Evolutionary conservation across 2,888 invertebrate species (phyloP), one percentile per base, ranked within the genome.

Genomic region (Dryocosmus kuriphilus): DNA sequence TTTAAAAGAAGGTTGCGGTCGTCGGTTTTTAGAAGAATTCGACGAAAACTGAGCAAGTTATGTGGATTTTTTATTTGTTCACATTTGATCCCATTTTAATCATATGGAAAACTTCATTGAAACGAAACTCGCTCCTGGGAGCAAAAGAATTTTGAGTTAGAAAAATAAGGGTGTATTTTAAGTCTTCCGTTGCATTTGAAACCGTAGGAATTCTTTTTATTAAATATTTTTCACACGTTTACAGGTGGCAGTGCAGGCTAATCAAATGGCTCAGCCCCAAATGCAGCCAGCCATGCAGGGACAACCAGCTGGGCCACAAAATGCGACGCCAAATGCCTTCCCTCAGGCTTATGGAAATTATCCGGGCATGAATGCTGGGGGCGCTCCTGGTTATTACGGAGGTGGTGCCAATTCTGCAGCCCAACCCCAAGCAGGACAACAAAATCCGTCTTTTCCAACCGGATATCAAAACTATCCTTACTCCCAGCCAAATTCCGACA

Each of bases 381-480:
- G 84, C 5, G 84, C 88, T 11, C 88, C 90, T n/a, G 89, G 88
- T 75, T 91, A 91, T 80, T 91, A 91, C 46, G 87, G 90, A 19
- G 84, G 89, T 6, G 87, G 87, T 41, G 88, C 89, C 57, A 89
- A 87, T 60, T 82, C 90, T 32, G 82, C 90, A 24, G 81, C 87
- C 38, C 90, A 90, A 79, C 88, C 87, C 35, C 90, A 88, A 80
- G 83, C 89, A 19, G 90, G 89, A 35, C 91, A 91, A 81, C 90
- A 90, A 81, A 90, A 89, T 83, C 89, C 90, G 77, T 88, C 89
- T 81, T 90, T 90, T 79, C 90, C 90, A 77, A 84, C 88, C 79
- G 89, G 89, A 63, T 91, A 91, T 84, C 91, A 91, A 82, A 91
- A 91, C 82, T 91, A 91, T 79, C 88, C 91, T 57, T 91, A 90